Evolutionary conservation across 2,113 vertebrate species (phyloP), one percentile per base, ranked within the genome.

Genomic region (Hyperoodon ampullatus): DNA sequence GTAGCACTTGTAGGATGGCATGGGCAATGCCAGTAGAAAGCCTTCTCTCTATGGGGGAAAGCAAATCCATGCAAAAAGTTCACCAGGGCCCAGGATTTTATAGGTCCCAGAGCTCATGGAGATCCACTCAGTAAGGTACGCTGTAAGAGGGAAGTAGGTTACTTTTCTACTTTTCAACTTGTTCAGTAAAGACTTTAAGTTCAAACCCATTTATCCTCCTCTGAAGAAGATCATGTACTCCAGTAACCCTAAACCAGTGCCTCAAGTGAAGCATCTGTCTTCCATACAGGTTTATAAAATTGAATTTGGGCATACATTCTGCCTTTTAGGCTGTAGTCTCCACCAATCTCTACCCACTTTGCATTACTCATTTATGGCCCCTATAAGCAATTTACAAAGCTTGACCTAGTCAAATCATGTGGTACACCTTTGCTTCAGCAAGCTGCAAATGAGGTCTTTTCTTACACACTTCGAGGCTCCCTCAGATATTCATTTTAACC

Each of bases 141-240:
- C 7, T 10, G 13, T n/a, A 60, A 72, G 35, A 35, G 14, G 12
- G 24, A 74, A 26, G 18, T 35, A 60, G 16, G 10, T 74, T 53
- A 53, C 65, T 23, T 77, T 44, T 61, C 15, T 53, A 53, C 65
- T 23, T 72, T 44, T 61, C 12, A 9, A 14, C 15, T 93, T 95
- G 12, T 50, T 88, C 47, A 81, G 4, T 68, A 30, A 78, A 85
- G 44, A 90, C 30, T 10, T 9, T 23, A 5, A 21, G 90, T 89
- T 95, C 91, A 75, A 93, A 75, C 10, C 24, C n/a, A 94, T 53
- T 72, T 88, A 18, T 91, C 24, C 23, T 75, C 13, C n/a, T 95
- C 42, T 95, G 23, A 7, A 88, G 61, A 81, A 89, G 88, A 77
- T 68, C n/a, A n/a, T 23, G 6, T n/a, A 72, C 33, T 74, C 24